Conservation (phyloP, 1,140 invertebrate species). For the Cyclargus thomasi region DNA sequence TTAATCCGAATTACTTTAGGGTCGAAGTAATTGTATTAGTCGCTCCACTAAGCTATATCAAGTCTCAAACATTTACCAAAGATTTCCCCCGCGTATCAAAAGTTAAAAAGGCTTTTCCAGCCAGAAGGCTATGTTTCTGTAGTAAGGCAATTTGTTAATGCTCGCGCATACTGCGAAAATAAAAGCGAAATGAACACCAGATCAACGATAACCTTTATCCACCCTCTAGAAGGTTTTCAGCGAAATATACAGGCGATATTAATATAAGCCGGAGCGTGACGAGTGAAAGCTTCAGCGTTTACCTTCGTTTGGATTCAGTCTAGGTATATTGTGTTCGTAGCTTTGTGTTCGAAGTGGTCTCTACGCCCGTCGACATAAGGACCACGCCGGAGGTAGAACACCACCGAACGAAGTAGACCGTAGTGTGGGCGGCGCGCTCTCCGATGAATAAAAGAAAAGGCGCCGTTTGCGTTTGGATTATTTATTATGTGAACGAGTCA, state of each 20-base stretch:
- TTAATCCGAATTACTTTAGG: no score
- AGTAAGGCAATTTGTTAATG: no score
- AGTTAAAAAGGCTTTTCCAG: no score
- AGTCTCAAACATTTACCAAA: no score
- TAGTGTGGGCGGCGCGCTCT: background rate
- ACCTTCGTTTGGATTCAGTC: background rate
- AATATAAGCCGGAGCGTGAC: background rate
- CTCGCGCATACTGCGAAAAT: background rate
- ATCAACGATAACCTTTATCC: no score
- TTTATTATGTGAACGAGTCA: background rate
- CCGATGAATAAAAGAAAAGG: constrained; percentile 1
- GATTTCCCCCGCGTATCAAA: no score
- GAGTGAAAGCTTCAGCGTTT: background rate
- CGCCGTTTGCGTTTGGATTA: background rate
- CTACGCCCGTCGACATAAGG: background rate
- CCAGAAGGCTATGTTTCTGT: no score
- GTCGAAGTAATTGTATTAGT: no score
- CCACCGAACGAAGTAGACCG: background rate
- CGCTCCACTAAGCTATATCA: no score
- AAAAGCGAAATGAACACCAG: background rate
- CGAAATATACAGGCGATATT: background rate
- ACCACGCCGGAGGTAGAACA: background rate
- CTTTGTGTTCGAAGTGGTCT: background rate
- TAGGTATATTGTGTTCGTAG: background rate
- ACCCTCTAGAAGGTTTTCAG: no score